Conservation (phyloP, 2,797 vertebrate species). For the Sebastes oblongus region DNA sequence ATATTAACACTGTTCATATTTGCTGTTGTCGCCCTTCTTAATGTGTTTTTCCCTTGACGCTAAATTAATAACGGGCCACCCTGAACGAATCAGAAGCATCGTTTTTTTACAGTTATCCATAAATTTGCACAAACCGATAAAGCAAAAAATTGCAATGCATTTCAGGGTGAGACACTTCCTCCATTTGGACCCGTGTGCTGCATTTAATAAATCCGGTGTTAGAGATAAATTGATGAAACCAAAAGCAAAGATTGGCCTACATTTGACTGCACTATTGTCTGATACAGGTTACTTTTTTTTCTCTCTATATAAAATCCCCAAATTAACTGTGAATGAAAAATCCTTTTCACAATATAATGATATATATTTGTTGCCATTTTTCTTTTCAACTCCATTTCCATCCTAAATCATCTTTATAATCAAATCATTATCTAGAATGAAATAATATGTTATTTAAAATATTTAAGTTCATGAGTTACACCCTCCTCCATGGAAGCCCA, state of each 20-base stretch:
- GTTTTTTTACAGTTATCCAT: background rate
- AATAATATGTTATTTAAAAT: background rate
- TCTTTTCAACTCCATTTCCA: background rate
- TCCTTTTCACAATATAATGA: background rate
- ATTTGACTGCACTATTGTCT: background rate
- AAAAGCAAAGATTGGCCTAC: slow-evolving; percentile 8
- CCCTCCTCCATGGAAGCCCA: background rate
- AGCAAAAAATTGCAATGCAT: background rate
- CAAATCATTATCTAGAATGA: background rate
- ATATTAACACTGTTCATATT: slow-evolving; percentile 1
- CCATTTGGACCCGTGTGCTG: background rate
- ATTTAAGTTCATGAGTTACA: background rate
- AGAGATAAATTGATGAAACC: slow-evolving; percentile 20
- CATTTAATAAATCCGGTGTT: background rate
- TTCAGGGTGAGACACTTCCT: background rate
- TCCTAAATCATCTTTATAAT: background rate
- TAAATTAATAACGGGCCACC: background rate
- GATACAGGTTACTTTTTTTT: background rate
- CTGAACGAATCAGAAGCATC: background rate
- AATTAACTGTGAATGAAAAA: background rate
- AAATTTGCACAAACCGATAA: background rate
- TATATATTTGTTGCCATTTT: background rate
- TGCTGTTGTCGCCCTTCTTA: background rate
- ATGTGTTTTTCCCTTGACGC: background rate
- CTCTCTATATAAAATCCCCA: background rate